Base-by-base conservation (phyloP, 2,113 vertebrate genomes). In the Pomatorhinus ruficollis region DNA sequence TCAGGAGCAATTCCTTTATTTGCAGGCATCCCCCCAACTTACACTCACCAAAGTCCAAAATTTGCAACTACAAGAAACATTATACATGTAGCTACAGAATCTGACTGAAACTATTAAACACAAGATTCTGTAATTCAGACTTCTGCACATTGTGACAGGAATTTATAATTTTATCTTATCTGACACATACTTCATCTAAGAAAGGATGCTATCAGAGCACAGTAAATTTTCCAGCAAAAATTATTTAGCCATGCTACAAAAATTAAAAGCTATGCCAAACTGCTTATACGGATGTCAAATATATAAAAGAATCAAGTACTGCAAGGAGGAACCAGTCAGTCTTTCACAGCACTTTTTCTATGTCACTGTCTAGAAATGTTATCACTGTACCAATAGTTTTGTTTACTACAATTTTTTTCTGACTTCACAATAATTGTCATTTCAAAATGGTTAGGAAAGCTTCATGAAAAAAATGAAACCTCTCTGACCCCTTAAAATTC, bases 241-340 rank as follows among this genome's bases (percentile, higher is more conserved):
- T 16, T 56, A 86, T 25, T 24, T 27, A 89, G 50, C 22, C 72
- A 42, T 63, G 15, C 17, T 60, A 50, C 9, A 3, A 89, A 87
- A 92, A 86, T n/a, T 6, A 90, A 94, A 72, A 75, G 20, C 16
- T 68, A 74, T 24, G n/a, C 49, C 63, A 77, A 95, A 77, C 35
- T 66, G 13, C 30, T 72, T 52, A 49, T 31, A 33, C 14, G 33
- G 71, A 89, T 42, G 19, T 56, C 39, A 91, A 56, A 24, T 57
- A 83, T 39, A 85, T 15, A 44, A 64, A 85, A 45, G 9, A 72
- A 65, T 69, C n/a, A 45, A 30, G 37, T 60, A 42, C 6, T 85
- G 19, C 53, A 70, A 54, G 23, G 31, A 92, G 11, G 47, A 83
- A 66, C 28, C 33, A 53, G 31, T 63, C 72, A 61, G 31, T 30